Percentiles rank a stretch among this genome's conserved stretches.
phyloP scores from a whole-genome alignment of 1,140 invertebrate genomes.

The Periplaneta americana region DNA sequence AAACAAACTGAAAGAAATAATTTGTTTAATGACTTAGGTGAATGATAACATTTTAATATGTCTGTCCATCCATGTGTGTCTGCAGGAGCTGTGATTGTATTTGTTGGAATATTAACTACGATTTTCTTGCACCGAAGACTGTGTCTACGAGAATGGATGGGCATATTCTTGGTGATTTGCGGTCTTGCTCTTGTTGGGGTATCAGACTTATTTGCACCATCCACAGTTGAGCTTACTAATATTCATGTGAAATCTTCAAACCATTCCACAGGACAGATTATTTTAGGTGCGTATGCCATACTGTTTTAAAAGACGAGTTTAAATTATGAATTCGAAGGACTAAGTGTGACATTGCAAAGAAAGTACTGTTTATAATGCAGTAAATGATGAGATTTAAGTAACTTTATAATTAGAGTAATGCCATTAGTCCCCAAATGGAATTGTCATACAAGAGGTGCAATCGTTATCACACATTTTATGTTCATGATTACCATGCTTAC shows the following conservation, averaged over 20 bases:
- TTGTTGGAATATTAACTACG: constrained; percentile 87
- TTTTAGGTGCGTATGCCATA: constrained; percentile 52
- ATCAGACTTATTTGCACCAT: constrained; percentile 54
- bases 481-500: too few relatives aligned
- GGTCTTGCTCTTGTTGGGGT: constrained; percentile 80
- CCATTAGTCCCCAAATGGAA: too few relatives aligned
- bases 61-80: constrained; percentile 22
- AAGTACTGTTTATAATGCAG: too few relatives aligned
- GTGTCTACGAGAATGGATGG: constrained; percentile 69
- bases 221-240: neutral
- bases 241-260: neutral
- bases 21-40: too few relatives aligned
- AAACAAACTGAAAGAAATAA: too few relatives aligned
- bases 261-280: constrained; percentile 47
- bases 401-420: too few relatives aligned
- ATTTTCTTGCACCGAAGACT: constrained; percentile 73
- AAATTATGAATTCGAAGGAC: too few relatives aligned
- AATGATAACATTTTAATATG: too few relatives aligned
- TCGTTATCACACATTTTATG: too few relatives aligned
- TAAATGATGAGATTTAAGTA: neutral
- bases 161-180: constrained; percentile 72
- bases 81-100: constrained; percentile 84
- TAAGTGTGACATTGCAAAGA: too few relatives aligned
- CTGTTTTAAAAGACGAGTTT: too few relatives aligned
- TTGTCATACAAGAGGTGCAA: too few relatives aligned